phyloP scores from a whole-genome alignment of 1,140 invertebrate genomes.

The Delia radicum region DNA sequence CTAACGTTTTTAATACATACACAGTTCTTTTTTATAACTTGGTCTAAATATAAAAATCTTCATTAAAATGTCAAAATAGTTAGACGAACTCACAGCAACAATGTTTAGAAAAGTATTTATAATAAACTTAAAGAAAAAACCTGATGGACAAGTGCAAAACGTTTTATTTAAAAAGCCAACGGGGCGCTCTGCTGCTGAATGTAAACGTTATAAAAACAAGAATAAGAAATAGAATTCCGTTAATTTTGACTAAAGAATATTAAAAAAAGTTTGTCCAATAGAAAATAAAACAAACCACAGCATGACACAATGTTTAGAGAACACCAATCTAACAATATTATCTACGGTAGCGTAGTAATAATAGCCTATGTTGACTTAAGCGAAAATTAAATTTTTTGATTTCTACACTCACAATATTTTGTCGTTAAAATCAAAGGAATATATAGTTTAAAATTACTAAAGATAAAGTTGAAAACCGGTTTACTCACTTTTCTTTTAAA shows the following conservation, averaged over 20 bases:
- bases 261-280: background rate
- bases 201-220: background rate
- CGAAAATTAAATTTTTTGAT: too few relatives aligned
- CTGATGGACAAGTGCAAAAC: conserved; percentile 19
- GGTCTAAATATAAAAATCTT: background rate
- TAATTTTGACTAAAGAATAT: background rate
- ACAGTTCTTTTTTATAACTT: background rate
- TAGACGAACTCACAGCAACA: background rate
- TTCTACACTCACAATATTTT: too few relatives aligned
- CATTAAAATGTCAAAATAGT: conserved; percentile 8
- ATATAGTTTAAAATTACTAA: too few relatives aligned
- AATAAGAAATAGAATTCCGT: conserved; percentile 15
- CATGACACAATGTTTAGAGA: too few relatives aligned
- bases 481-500: too few relatives aligned
- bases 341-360: too few relatives aligned
- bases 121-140: background rate
- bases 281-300: background rate
- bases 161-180: background rate
- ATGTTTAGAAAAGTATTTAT: background rate
- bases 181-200: background rate
- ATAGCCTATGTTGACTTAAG: too few relatives aligned
- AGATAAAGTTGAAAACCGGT: too few relatives aligned
- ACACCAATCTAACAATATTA: too few relatives aligned
- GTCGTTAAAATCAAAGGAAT: too few relatives aligned
- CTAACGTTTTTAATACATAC: background rate